Conservation (phyloP, 2,888 invertebrate genomes). For the Spilosoma lubricipeda region DNA sequence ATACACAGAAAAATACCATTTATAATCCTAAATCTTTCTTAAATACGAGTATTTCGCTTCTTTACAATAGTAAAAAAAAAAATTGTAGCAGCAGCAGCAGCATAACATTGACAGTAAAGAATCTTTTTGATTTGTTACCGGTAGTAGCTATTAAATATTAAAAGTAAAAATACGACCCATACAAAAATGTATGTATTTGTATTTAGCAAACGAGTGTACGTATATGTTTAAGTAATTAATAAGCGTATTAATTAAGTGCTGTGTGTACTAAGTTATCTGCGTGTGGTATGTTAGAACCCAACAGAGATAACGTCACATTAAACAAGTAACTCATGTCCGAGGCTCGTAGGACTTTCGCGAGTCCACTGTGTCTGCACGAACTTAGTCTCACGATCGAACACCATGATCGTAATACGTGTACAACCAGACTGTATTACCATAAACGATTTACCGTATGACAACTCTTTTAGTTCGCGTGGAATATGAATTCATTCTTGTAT, state of each 20-base stretch:
- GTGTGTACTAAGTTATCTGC: neutral
- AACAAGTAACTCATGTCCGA: conserved; percentile 65
- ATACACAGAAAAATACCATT: neutral
- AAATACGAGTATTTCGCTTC: too few species aligned
- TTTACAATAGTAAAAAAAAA: neutral
- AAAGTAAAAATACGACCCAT: neutral
- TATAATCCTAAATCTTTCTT: neutral
- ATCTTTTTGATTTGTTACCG: neutral
- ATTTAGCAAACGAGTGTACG: neutral
- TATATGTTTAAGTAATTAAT: neutral
- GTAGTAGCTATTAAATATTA: neutral
- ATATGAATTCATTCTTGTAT: conserved; percentile 78
- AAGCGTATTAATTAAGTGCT: neutral
- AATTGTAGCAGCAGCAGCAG: neutral
- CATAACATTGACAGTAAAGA: neutral
- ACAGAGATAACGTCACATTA: conserved; percentile 65
- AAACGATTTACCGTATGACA: conserved; percentile 79
- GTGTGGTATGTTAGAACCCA: neutral
- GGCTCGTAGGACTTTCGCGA: conserved; percentile 62
- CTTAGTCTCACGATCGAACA: conserved; percentile 78
- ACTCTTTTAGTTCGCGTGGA: conserved; percentile 79
- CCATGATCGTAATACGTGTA: conserved; percentile 81
- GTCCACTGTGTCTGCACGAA: conserved; percentile 73
- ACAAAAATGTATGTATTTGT: neutral
- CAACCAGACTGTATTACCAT: conserved; percentile 77